Percentiles rank a stretch among this genome's conserved stretches.
Conservation (phyloP, 2,797 vertebrate species). For the Pygocentrus nattereri region DNA sequence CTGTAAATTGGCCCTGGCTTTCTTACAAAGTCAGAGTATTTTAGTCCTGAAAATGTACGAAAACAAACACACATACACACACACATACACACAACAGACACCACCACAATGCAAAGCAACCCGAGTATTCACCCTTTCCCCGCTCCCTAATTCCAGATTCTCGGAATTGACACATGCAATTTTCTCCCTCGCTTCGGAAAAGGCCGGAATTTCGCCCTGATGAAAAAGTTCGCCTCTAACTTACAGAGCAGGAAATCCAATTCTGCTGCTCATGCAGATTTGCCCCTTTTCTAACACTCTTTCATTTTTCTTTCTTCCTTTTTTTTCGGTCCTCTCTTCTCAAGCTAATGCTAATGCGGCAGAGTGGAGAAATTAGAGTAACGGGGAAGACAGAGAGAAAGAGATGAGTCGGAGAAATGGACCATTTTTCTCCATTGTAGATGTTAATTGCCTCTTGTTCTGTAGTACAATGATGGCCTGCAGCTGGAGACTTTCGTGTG, state of each 20-base stretch:
- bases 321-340: not conserved
- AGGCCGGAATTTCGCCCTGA: not conserved
- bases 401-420: conserved; percentile 51
- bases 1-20: too few relatives aligned
- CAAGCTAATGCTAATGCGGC: conserved; percentile 58
- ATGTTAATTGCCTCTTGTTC: conserved; percentile 71
- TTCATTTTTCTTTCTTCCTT: not conserved
- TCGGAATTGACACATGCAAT: conserved; percentile 5
- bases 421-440: conserved; percentile 59
- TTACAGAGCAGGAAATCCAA: conserved; percentile 69
- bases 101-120: not conserved
- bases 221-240: conserved; percentile 60
- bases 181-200: conserved; percentile 25
- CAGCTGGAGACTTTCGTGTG: conserved; percentile 50
- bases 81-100: not conserved
- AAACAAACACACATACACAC: not conserved
- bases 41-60: too few relatives aligned
- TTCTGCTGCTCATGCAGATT: conserved; percentile 71
- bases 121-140: not conserved
- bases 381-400: conserved; percentile 40
- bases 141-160: conserved; percentile 17
- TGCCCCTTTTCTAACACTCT: conserved; percentile 16
- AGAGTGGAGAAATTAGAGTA: conserved; percentile 54
- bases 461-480: conserved; percentile 52
- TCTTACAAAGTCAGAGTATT: too few relatives aligned